phyloP scores from a whole-genome alignment of 2,113 vertebrate genomes.

The Saccopteryx leptura region DNA sequence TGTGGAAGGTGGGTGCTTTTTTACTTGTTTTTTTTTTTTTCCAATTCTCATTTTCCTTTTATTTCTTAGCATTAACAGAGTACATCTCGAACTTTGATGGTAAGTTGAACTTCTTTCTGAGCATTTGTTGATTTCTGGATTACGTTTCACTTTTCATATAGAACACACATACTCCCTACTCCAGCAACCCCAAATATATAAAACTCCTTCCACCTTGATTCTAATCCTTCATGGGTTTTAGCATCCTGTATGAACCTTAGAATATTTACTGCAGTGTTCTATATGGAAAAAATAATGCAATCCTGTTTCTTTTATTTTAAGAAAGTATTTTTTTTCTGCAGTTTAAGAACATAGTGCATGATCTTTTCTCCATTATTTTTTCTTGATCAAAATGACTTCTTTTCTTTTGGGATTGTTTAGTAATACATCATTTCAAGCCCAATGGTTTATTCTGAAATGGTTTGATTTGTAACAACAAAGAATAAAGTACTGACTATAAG shows the following conservation, averaged over 20 bases:
- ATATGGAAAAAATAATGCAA: constrained; percentile 84
- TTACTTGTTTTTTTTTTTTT: constrained; percentile 89
- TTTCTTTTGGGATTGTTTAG: constrained; percentile 66
- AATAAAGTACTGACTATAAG: constrained; percentile 46
- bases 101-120: constrained; percentile 87
- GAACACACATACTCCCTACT: constrained; percentile 66
- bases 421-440: constrained; percentile 64
- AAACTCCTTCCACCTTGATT: neutral
- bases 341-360: constrained; percentile 80
- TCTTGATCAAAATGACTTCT: constrained; percentile 67
- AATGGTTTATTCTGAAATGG: constrained; percentile 71
- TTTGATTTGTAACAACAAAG: constrained; percentile 59
- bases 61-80: constrained; percentile 84
- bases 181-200: too few species aligned
- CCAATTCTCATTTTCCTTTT: constrained; percentile 86
- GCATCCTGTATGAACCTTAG: neutral
- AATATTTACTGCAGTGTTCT: constrained; percentile 77
- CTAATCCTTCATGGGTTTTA: neutral
- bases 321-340: constrained; percentile 62
- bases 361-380: constrained; percentile 60
- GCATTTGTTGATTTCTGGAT: constrained; percentile 69
- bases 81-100: constrained; percentile 83
- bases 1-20: constrained; percentile 97
- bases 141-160: constrained; percentile 83
- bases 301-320: constrained; percentile 44